Conservation (phyloP, 1,140 invertebrate genomes). For the Oncopeltus fasciatus region DNA sequence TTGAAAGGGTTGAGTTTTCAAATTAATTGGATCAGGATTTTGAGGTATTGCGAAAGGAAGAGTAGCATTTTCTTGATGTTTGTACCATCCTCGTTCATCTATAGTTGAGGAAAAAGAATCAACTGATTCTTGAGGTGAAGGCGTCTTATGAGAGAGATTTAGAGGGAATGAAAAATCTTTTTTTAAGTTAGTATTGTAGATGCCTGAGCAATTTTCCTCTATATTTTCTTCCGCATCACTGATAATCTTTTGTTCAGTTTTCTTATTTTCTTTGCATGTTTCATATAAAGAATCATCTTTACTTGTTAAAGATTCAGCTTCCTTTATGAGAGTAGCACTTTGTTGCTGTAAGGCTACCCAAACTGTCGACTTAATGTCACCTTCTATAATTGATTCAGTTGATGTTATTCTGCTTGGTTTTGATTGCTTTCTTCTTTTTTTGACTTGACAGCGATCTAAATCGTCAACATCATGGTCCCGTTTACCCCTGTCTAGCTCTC, state of each 20-base stretch:
- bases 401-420: conserved; percentile 25
- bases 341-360: not conserved
- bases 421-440: conserved; percentile 26
- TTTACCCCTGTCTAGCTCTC: conserved; percentile 8
- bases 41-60: not conserved
- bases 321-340: not conserved
- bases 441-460: conserved; percentile 20
- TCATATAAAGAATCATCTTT: not conserved
- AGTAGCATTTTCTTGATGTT: not conserved
- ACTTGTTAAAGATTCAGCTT: not conserved
- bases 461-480: conserved; percentile 20
- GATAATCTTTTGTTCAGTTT: not conserved
- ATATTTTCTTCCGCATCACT: not conserved
- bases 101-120: conserved; percentile 3
- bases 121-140: conserved; percentile 14
- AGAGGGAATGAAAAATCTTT: conserved; percentile 17
- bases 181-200: conserved; percentile 8
- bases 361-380: conserved; percentile 1
- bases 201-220: not conserved
- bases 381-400: conserved; percentile 16
- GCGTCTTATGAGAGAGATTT: conserved; percentile 19
- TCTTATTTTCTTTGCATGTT: conserved; percentile 1
- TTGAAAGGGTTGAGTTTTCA: conserved; percentile 13
- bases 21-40: conserved; percentile 3
- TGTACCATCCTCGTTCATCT: conserved; percentile 17